These are phyloP conservation scores for Oxygymnocypris stewartii DNA, from an alignment of 2,113 vertebrate genomes.

Conservation along the genomic window DNA sequence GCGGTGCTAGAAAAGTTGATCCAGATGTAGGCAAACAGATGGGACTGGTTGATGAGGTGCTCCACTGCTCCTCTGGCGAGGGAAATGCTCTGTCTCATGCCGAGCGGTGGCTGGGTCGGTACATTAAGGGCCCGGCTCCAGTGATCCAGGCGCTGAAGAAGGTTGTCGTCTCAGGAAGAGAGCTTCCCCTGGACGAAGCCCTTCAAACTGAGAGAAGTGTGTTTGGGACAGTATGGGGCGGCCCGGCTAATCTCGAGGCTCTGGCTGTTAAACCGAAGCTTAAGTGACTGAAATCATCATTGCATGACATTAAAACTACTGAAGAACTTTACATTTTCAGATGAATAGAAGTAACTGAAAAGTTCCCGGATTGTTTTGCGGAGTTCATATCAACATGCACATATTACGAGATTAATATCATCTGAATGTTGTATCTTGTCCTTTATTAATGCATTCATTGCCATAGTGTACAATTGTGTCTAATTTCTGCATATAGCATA, in stretches of 20 bases:
- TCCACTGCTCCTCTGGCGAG: slow-evolving; percentile 63
- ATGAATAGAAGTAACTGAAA: background rate
- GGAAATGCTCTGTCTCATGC: slow-evolving; percentile 65
- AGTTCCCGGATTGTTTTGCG: background rate
- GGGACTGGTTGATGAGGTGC: slow-evolving; percentile 77
- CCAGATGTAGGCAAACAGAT: slow-evolving; percentile 75
- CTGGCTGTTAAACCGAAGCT: slow-evolving; percentile 78
- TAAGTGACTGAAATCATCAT: slow-evolving; percentile 71
- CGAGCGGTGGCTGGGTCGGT: slow-evolving; percentile 78
- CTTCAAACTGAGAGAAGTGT: slow-evolving; percentile 84
- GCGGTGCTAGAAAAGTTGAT: slow-evolving; percentile 73
- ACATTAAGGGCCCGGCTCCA: slow-evolving; percentile 75
- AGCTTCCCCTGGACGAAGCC: slow-evolving; percentile 82
- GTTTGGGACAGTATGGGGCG: slow-evolving; percentile 90
- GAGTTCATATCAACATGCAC: background rate
- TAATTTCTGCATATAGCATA: background rate
- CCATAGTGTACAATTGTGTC: background rate
- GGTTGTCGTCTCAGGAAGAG: slow-evolving; percentile 80
- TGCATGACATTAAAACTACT: background rate
- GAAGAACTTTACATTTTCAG: background rate
- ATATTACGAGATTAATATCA: background rate
- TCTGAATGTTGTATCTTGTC: background rate
- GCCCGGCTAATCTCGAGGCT: slow-evolving; percentile 84
- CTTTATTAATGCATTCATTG: background rate
- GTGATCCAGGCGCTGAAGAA: slow-evolving; percentile 85